These are phyloP conservation scores for Peucedramus taeniatus DNA, from an alignment of 2,113 vertebrate species.

Conservation along the genomic window DNA sequence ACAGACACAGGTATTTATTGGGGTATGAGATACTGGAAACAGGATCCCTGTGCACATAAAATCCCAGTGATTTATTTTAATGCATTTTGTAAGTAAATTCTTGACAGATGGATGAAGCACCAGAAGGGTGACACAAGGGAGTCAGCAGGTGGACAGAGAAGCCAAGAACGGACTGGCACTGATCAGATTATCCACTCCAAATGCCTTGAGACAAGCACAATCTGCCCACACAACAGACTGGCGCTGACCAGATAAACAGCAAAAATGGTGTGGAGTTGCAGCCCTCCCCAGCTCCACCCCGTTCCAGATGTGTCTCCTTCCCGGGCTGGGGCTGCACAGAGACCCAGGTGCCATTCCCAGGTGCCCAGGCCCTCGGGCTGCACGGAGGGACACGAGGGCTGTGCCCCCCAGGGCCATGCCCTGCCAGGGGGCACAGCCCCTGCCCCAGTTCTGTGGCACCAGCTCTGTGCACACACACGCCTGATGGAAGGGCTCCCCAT, in stretches of 20 bases:
- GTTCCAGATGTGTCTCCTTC: not conserved
- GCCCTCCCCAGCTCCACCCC: not conserved
- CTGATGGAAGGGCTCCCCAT: not conserved
- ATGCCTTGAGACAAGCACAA: conserved; percentile 70
- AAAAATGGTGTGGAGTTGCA: not conserved
- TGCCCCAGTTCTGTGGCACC: not conserved
- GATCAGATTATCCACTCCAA: conserved; percentile 72
- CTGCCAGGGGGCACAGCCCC: not conserved
- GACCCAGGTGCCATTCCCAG: not conserved
- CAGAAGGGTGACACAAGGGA: conserved; percentile 69
- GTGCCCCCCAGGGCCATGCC: not conserved
- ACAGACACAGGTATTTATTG: not conserved
- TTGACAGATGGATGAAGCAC: conserved; percentile 74
- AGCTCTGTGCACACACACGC: rapidly evolving
- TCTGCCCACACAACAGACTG: conserved; percentile 63
- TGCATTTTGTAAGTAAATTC: conserved; percentile 72
- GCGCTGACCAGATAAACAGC: conserved; percentile 46
- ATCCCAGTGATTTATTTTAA: conserved; percentile 53
- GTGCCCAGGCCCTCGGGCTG: not conserved
- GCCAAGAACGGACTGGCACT: conserved; percentile 71
- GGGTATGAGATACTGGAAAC: not conserved
- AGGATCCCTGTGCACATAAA: not conserved
- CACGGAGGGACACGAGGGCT: not conserved
- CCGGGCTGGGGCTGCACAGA: not conserved
- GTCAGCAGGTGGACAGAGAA: conserved; percentile 72